phyloP scores from a whole-genome alignment of 1,140 invertebrate species.

The Sweltsa coloradensis region DNA sequence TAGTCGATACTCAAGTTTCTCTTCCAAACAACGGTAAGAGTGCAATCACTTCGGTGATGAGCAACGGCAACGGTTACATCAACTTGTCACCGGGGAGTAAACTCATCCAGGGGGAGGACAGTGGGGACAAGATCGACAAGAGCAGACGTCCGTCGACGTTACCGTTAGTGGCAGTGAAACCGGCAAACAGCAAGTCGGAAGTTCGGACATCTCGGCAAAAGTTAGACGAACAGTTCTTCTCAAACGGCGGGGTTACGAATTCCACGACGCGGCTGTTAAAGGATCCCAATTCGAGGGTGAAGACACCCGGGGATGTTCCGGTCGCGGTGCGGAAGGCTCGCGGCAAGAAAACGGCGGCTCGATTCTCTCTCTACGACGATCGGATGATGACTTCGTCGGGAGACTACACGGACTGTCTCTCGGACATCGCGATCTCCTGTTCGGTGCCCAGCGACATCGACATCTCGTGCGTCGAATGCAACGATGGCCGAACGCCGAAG shows the following conservation, averaged over 20 bases:
- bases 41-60: neutral
- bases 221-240: slow-evolving; percentile 45
- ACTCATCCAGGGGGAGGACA: neutral
- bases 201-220: neutral
- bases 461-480: too few species aligned
- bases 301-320: slow-evolving; percentile 70
- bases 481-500: too few species aligned
- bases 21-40: slow-evolving; percentile 17
- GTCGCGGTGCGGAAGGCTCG: slow-evolving; percentile 54
- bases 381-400: slow-evolving; percentile 59
- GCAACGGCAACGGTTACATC: neutral
- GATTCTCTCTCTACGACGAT: slow-evolving; percentile 76
- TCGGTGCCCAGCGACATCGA: too few species aligned
- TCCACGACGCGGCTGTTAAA: slow-evolving; percentile 43
- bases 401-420: slow-evolving; percentile 17
- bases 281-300: slow-evolving; percentile 59
- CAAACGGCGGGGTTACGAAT: slow-evolving; percentile 44
- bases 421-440: too few species aligned
- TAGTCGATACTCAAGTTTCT: slow-evolving; percentile 40
- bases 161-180: slow-evolving; percentile 20
- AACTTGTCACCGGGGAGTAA: slow-evolving; percentile 9
- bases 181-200: neutral
- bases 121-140: slow-evolving; percentile 17
- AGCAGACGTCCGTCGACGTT: slow-evolving; percentile 25
- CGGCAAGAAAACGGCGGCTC: slow-evolving; percentile 34